Conservation (phyloP, 2,113 vertebrate genomes). For the Crotalus horridus region DNA sequence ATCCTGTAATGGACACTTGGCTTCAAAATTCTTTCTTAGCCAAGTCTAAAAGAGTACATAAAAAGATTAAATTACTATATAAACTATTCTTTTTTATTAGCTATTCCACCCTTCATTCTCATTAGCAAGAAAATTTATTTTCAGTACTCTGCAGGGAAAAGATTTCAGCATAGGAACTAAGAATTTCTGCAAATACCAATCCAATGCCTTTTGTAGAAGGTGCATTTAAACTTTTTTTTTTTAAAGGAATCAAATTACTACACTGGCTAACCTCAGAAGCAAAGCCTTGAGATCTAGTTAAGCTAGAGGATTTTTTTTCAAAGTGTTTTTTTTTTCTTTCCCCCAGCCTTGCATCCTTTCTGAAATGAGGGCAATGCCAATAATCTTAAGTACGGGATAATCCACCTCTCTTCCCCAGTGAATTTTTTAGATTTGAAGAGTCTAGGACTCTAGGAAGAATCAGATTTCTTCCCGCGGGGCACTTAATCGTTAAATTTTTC, state of each 20-base stretch:
- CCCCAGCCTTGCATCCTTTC: not conserved
- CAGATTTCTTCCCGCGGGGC: too few relatives aligned
- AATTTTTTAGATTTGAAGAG: not conserved
- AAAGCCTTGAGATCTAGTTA: not conserved
- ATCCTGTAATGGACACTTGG: conserved; percentile 52
- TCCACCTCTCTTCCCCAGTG: not conserved
- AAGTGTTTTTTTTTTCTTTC: not conserved
- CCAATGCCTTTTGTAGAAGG: not conserved
- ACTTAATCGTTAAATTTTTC: too few relatives aligned
- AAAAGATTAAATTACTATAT: conserved; percentile 37
- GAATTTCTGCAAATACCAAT: not conserved
- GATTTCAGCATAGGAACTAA: not conserved
- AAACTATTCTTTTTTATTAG: not conserved
- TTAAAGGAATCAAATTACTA: not conserved
- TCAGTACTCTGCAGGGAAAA: not conserved
- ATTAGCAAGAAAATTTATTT: not conserved
- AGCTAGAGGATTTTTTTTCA: not conserved
- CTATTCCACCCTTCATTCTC: not conserved
- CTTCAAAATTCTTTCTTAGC: conserved; percentile 45
- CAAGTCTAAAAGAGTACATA: conserved; percentile 24
- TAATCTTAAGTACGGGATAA: not conserved
- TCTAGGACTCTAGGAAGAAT: not conserved
- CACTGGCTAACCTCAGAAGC: not conserved
- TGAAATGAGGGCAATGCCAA: not conserved
- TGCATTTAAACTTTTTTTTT: not conserved